phyloP scores from a whole-genome alignment of 2,113 vertebrate species.

The Antennarius striatus region DNA sequence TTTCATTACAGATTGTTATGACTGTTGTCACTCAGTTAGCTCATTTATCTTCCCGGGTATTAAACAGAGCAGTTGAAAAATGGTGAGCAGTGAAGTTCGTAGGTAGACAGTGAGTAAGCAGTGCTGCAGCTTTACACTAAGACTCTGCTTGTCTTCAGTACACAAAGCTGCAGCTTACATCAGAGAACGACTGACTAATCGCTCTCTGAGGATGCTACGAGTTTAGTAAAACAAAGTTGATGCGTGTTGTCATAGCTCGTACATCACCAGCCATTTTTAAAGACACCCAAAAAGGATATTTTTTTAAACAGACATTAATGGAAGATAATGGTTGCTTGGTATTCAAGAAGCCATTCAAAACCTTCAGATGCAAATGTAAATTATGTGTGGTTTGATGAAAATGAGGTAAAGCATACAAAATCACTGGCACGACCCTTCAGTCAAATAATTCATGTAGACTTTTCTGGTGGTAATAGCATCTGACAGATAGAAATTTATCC shows the following conservation, averaged over 20 bases:
- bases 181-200: no score
- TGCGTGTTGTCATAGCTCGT: no score
- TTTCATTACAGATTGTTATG: slow-evolving; percentile 45
- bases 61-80: neutral
- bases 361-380: no score
- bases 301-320: no score
- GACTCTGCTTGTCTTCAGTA: no score
- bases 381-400: neutral
- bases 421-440: neutral
- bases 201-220: no score
- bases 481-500: slow-evolving; percentile 10
- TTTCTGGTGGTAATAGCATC: neutral
- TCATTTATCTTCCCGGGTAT: slow-evolving; percentile 33
- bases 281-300: no score
- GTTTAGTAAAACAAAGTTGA: no score
- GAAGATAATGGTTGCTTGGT: no score
- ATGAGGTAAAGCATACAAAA: neutral
- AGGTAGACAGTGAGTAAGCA: slow-evolving; percentile 28
- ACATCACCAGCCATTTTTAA: no score
- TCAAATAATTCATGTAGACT: neutral
- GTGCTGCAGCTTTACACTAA: slow-evolving; percentile 8
- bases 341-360: no score
- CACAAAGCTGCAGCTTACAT: no score
- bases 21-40: slow-evolving; percentile 35
- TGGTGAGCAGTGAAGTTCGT: neutral